Conservation (phyloP, 2,797 vertebrate species). For the Xiphophorus birchmanni region DNA sequence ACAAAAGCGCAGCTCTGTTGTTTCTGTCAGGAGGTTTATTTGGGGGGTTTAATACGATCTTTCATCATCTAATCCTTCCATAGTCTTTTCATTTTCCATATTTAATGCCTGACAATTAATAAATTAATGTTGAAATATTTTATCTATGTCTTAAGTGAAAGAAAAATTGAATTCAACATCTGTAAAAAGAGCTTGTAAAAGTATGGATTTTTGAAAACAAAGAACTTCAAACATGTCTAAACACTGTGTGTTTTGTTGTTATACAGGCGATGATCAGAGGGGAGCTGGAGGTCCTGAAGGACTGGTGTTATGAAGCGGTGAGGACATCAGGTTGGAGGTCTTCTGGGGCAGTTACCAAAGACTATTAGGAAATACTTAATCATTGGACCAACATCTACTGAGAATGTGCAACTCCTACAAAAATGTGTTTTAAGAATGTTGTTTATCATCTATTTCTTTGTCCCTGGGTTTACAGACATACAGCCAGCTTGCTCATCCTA, state of each 20-base stretch:
- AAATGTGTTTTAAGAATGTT: conserved; percentile 1
- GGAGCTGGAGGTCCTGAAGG: conserved; percentile 93
- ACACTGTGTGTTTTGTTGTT: conserved; percentile 29
- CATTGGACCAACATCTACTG: background rate
- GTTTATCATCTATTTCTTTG: conserved; percentile 14
- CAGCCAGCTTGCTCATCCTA: conserved; percentile 92
- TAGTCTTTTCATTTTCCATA: background rate
- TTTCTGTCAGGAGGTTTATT: background rate
- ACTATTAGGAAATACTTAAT: background rate
- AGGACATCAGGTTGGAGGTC: conserved; percentile 40
- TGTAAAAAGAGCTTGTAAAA: background rate
- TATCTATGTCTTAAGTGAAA: background rate
- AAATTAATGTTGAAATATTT: background rate
- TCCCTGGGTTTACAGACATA: conserved; percentile 84
- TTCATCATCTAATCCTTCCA: background rate
- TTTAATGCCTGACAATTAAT: background rate
- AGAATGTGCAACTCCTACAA: background rate
- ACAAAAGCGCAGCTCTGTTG: background rate
- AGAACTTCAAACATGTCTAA: background rate
- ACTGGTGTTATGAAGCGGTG: conserved; percentile 98
- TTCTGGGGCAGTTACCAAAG: background rate
- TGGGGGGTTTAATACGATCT: background rate
- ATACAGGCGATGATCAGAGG: conserved; percentile 91
- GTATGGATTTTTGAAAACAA: background rate
- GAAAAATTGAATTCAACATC: background rate